These are phyloP conservation scores for Oenanthe melanoleuca DNA, from an alignment of 2,113 vertebrate genomes.

Conservation along the genomic window DNA sequence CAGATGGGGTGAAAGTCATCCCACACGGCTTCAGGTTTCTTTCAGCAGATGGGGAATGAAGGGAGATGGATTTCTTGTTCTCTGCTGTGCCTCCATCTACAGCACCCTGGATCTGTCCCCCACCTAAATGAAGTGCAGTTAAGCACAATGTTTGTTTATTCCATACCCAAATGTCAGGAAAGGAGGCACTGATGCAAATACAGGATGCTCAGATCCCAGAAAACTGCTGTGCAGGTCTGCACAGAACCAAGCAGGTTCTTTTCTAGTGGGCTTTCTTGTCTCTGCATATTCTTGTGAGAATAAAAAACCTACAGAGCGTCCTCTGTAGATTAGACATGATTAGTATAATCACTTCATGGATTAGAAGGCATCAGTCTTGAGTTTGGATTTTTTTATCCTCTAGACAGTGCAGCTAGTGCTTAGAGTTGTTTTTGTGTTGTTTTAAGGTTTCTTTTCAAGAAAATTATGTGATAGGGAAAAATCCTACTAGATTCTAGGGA, in stretches of 20 bases:
- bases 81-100: background rate
- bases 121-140: background rate
- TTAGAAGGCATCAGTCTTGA: background rate
- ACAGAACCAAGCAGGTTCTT: background rate
- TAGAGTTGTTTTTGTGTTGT: background rate
- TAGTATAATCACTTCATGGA: background rate
- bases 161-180: background rate
- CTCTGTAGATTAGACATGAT: background rate
- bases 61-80: background rate
- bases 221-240: background rate
- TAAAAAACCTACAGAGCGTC: background rate
- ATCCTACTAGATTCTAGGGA: background rate
- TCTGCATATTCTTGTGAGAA: background rate
- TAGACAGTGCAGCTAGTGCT: background rate
- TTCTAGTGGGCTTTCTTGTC: background rate
- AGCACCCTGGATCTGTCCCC: background rate
- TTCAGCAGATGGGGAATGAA: background rate
- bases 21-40: background rate
- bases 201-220: background rate
- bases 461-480: background rate
- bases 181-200: background rate
- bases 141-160: background rate
- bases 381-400: background rate
- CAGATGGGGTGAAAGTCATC: constrained; percentile 7
- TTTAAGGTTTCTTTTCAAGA: background rate